Conservation (phyloP, 1,140 invertebrate species). For the Drosophila bipectinata region DNA sequence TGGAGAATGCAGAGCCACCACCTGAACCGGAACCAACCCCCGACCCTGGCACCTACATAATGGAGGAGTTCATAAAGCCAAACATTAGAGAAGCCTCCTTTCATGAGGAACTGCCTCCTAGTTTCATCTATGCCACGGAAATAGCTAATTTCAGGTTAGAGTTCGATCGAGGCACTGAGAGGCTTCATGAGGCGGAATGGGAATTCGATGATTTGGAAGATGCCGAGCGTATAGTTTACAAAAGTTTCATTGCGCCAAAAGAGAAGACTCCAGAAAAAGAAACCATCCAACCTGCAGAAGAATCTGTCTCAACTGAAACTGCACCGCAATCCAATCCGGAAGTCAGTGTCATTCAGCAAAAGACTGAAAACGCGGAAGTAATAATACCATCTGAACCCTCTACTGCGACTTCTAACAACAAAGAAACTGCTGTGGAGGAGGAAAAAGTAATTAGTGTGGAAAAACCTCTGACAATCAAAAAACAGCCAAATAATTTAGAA, state of each 20-base stretch:
- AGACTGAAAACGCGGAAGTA: constrained; percentile 9
- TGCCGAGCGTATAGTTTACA: constrained; percentile 56
- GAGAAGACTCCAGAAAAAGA: neutral
- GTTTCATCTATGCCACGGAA: constrained; percentile 72
- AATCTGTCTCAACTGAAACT: neutral
- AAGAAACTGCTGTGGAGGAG: neutral
- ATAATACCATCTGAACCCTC: neutral
- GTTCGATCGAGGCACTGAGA: constrained; percentile 63
- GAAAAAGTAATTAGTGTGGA: neutral
- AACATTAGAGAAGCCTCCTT: constrained; percentile 64
- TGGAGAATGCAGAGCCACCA: neutral
- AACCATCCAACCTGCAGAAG: neutral
- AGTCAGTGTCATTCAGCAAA: neutral
- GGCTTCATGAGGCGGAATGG: constrained; percentile 61
- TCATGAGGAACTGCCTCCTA: constrained; percentile 59
- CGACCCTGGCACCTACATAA: constrained; percentile 61
- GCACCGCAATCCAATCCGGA: neutral
- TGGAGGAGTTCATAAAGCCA: constrained; percentile 77
- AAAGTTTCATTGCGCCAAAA: constrained; percentile 59
- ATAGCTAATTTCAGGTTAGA: constrained; percentile 73
- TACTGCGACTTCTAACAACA: neutral
- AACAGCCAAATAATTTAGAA: neutral
- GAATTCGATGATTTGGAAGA: constrained; percentile 45
- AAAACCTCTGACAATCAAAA: neutral
- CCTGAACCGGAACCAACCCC: constrained; percentile 7